Base-by-base conservation (phyloP, 2,113 vertebrate genomes). In the Mastomys natalensis region DNA sequence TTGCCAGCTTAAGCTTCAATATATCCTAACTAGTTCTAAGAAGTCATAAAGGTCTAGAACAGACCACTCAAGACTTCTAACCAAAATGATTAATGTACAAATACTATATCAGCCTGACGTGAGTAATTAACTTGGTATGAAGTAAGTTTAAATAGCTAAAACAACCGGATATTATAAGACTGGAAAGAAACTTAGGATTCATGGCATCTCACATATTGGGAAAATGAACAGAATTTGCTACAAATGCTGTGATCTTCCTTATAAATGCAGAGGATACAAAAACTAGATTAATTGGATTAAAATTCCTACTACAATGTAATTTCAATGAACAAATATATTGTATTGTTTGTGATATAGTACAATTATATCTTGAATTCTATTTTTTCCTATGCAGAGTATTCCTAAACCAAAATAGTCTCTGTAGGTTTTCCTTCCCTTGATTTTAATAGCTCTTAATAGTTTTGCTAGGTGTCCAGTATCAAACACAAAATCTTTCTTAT, bases 71-170 rank as follows among this genome's bases (percentile, higher is more conserved):
- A 62, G 26, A 31, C 34, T 86, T 80, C 45, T 87, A 78, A 73
- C 43, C 34, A 1, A 73, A 37, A n/a, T 58, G 6, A 43, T 73
- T 48, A 96, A 58, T 45, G 37, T 4, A 72, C 8, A 12, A 51
- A 55, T 17, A 60, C 21, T 7, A 6, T 58, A 86, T 60, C 4
- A 29, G 2, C 0, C 0, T 81, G 1, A 40, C 1, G 40, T 22
- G 37, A 66, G 2, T 26, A 74, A 40, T 7, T 1, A 58, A 74
- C 29, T 64, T 80, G 43, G 10, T 16, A 10, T 26, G 66, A 16
- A 74, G 66, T 58, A 13, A 24, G 31, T n/a, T n/a, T n/a, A n/a
- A n/a, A n/a, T n/a, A n/a, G n/a, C n/a, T n/a, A n/a, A n/a, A n/a
- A n/a, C n/a, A n/a, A n/a, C n/a, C n/a, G n/a, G n/a, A n/a, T 5